A percentile compares a stretch with the other conserved stretches of the same genome.
Evolutionary conservation across 2,797 vertebrate species (phyloP).

Genomic region (Spatula versicolor): DNA sequence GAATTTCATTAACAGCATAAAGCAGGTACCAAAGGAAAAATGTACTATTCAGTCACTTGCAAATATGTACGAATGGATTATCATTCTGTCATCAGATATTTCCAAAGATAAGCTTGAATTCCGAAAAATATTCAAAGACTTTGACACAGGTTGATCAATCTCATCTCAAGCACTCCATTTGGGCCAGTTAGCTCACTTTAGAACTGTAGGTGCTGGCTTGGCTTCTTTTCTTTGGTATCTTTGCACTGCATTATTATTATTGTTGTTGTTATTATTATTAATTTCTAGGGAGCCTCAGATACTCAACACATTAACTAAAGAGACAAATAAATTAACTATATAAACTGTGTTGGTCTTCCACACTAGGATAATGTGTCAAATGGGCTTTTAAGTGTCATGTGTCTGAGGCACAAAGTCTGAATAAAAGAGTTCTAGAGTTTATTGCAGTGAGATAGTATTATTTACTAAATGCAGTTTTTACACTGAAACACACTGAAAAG

Average conservation of each 20-base stretch:
- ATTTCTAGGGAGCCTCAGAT: background rate
- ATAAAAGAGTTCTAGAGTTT: background rate
- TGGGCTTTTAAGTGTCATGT: background rate
- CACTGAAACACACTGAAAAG: background rate
- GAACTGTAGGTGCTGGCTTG: background rate
- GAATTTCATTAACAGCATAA: background rate
- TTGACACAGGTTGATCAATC: constrained; percentile 24
- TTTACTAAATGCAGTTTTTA: background rate
- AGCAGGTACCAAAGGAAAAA: constrained; percentile 1
- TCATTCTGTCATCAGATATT: background rate
- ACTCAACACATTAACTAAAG: background rate
- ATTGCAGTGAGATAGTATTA: background rate
- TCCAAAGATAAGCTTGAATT: constrained; percentile 18
- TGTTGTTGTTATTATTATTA: background rate
- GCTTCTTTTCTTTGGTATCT: background rate
- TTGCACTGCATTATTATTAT: background rate
- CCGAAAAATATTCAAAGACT: constrained; percentile 26
- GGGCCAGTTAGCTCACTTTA: background rate
- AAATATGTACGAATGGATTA: background rate
- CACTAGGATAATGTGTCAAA: background rate
- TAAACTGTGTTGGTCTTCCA: background rate
- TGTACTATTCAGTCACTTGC: background rate
- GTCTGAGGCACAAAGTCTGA: background rate
- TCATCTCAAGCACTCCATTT: background rate
- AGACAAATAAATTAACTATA: background rate